Conservation (phyloP, 2,888 invertebrate genomes). For the Drosophila robusta region DNA sequence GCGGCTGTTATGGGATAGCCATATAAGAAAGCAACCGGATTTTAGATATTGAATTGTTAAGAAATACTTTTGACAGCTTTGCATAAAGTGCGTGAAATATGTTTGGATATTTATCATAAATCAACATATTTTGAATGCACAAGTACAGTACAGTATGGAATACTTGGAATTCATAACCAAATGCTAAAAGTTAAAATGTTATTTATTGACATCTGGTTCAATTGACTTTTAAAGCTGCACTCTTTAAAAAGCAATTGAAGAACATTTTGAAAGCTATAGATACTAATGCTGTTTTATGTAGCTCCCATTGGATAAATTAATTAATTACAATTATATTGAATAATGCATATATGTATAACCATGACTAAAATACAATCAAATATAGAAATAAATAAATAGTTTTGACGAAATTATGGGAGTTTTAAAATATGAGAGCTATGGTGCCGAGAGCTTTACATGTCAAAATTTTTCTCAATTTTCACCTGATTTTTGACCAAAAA, state of each 20-base stretch:
- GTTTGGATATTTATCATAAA: conserved; percentile 34
- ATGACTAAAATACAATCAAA: no score
- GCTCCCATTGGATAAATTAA: no score
- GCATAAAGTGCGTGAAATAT: conserved; percentile 14
- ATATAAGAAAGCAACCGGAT: conserved; percentile 25
- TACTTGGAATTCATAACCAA: background rate
- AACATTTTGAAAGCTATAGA: no score
- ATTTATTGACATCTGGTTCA: background rate
- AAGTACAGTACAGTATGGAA: background rate
- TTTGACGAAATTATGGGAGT: no score
- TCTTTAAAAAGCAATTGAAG: background rate
- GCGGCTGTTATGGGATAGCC: conserved; percentile 7
- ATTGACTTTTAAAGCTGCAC: background rate
- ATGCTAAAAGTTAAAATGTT: background rate
- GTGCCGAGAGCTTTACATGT: no score
- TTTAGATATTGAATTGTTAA: conserved; percentile 29
- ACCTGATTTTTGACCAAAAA: no score
- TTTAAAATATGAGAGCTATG: no score
- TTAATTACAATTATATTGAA: no score
- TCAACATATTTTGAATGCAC: conserved; percentile 12
- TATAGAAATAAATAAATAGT: no score
- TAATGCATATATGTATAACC: no score
- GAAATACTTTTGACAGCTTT: conserved; percentile 14
- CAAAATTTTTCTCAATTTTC: no score
- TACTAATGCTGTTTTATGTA: no score